Conservation (phyloP, 2,797 vertebrate species). For the Mionectes olivaceus region DNA sequence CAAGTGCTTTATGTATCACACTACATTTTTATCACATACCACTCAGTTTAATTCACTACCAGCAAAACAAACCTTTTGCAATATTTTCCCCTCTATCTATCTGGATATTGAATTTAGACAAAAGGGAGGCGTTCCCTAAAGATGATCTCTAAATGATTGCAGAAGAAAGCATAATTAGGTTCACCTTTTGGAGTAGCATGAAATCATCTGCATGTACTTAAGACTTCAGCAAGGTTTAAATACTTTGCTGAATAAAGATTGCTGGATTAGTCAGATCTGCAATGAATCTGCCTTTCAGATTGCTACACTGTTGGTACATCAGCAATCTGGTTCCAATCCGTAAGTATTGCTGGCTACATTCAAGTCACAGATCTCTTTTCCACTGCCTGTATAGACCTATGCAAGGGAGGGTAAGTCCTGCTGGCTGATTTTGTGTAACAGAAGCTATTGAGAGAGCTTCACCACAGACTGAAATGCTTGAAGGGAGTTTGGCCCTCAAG, state of each 20-base stretch:
- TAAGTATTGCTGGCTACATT: background rate
- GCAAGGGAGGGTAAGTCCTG: background rate
- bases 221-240: constrained; percentile 7
- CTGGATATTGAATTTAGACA: background rate
- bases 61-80: constrained; percentile 1
- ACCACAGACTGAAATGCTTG: background rate
- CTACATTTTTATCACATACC: background rate
- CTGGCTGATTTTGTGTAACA: background rate
- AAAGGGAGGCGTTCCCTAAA: background rate
- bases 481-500: background rate
- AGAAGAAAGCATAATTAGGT: constrained; percentile 35
- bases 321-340: background rate
- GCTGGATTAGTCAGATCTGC: background rate
- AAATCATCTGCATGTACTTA: constrained; percentile 47
- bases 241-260: background rate
- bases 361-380: background rate
- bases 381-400: background rate
- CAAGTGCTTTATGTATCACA: background rate
- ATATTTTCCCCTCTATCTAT: background rate
- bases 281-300: background rate
- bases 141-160: background rate
- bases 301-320: background rate
- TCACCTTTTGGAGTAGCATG: constrained; percentile 11
- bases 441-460: background rate
- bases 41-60: background rate